Percentiles rank a stretch among this genome's conserved stretches.
These are phyloP conservation scores for Manis javanica DNA, from an alignment of 2,797 vertebrate genomes.

Conservation along the genomic window DNA sequence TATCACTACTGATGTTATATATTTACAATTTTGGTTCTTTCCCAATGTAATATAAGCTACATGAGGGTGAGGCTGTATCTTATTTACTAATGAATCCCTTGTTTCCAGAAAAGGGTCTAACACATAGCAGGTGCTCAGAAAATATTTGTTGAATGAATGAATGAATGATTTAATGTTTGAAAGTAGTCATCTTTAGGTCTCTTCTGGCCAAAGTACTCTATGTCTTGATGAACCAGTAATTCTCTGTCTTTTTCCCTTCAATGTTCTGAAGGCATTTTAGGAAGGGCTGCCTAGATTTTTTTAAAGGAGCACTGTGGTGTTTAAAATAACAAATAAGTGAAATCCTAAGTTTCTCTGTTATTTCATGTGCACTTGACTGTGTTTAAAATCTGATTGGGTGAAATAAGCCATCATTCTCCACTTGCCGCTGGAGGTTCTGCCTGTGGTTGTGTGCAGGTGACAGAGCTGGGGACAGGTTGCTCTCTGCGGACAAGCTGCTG, in stretches of 20 bases:
- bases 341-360: conserved; percentile 2
- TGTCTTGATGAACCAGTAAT: conserved; percentile 45
- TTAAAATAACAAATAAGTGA: conserved; percentile 8
- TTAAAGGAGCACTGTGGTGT: not conserved
- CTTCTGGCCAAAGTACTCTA: not conserved
- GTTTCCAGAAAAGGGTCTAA: not conserved
- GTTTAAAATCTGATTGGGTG: not conserved
- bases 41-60: not conserved
- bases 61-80: not conserved
- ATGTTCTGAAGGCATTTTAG: conserved; percentile 4
- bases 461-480: not conserved
- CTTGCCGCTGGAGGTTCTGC: not conserved
- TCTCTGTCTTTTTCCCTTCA: not conserved
- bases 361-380: not conserved
- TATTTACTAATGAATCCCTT: not conserved
- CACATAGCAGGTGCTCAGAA: not conserved
- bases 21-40: not conserved
- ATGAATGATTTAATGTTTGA: conserved; percentile 18
- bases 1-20: not conserved
- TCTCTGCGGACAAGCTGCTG: not conserved
- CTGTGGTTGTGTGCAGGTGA: not conserved
- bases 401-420: not conserved
- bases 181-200: not conserved
- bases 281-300: not conserved
- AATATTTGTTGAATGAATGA: not conserved